Conservation (phyloP, 2,797 vertebrate species). For the Tangara arthus region DNA sequence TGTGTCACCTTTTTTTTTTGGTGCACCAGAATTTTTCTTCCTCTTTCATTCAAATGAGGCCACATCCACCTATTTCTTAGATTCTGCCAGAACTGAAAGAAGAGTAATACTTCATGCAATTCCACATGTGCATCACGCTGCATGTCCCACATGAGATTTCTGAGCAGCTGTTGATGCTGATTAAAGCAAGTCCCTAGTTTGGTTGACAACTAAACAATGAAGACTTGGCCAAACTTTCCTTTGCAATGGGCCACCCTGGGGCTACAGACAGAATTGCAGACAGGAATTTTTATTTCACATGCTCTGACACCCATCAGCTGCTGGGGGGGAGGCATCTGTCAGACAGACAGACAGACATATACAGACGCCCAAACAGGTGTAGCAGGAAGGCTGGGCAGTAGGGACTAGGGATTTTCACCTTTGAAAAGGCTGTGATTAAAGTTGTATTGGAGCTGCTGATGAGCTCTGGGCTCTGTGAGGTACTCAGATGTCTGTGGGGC, state of each 20-base stretch:
- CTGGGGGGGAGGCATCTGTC: background rate
- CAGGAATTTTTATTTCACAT: rapidly evolving
- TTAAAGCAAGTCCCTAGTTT: background rate
- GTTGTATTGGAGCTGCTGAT: background rate
- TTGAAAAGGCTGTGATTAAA: background rate
- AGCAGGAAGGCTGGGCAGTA: background rate
- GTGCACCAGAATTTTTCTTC: background rate
- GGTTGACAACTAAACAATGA: background rate
- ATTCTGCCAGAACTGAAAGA: background rate
- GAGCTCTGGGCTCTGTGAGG: background rate
- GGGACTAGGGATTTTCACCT: background rate
- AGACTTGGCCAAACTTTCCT: background rate
- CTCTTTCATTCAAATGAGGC: background rate
- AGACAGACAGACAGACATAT: background rate
- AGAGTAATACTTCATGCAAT: background rate
- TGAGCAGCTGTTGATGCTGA: background rate
- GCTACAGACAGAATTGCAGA: background rate
- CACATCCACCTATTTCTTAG: background rate
- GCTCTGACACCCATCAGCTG: background rate
- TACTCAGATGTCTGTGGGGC: background rate
- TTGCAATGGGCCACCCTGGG: background rate
- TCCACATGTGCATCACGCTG: background rate
- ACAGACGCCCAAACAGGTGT: background rate
- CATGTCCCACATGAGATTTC: background rate
- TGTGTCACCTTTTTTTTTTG: background rate